Evolutionary conservation across 2,113 vertebrate species (phyloP).

Genomic region (Sorex fumeus): DNA sequence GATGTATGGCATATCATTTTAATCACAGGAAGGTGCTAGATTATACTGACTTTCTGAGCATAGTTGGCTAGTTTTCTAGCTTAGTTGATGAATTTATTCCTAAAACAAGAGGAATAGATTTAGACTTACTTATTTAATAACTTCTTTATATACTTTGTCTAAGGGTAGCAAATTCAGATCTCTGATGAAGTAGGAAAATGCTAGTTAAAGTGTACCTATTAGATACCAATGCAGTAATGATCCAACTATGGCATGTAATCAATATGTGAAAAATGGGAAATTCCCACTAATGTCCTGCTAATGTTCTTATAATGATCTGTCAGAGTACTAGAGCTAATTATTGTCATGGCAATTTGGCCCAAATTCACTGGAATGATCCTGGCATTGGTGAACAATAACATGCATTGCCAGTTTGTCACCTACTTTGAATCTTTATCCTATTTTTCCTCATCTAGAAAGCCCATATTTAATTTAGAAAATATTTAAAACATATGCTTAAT

Average conservation of each 20-base stretch:
- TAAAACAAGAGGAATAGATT: constrained; percentile 43
- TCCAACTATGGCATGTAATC: constrained; percentile 89
- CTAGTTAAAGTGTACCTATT: constrained; percentile 85
- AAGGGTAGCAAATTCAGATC: constrained; percentile 72
- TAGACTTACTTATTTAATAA: constrained; percentile 54
- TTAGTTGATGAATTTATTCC: constrained; percentile 82
- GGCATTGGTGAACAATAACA: constrained; percentile 65
- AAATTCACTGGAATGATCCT: constrained; percentile 82
- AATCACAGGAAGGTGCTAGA: constrained; percentile 63
- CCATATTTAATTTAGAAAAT: not conserved
- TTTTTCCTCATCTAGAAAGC: not conserved
- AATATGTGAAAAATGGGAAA: constrained; percentile 91
- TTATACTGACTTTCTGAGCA: not conserved
- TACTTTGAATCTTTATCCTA: not conserved
- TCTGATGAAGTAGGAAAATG: constrained; percentile 57
- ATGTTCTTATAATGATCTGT: constrained; percentile 91
- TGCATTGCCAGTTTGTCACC: not conserved
- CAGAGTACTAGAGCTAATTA: constrained; percentile 90
- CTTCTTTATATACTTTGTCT: constrained; percentile 44
- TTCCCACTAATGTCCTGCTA: constrained; percentile 90
- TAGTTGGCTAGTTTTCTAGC: not conserved
- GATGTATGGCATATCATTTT: not conserved
- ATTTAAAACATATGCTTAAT: not conserved
- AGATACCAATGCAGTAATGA: constrained; percentile 88
- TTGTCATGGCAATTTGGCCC: constrained; percentile 88